These are phyloP conservation scores for Drosophila bocqueti DNA, from an alignment of 1,140 invertebrate genomes.

Conservation along the genomic window DNA sequence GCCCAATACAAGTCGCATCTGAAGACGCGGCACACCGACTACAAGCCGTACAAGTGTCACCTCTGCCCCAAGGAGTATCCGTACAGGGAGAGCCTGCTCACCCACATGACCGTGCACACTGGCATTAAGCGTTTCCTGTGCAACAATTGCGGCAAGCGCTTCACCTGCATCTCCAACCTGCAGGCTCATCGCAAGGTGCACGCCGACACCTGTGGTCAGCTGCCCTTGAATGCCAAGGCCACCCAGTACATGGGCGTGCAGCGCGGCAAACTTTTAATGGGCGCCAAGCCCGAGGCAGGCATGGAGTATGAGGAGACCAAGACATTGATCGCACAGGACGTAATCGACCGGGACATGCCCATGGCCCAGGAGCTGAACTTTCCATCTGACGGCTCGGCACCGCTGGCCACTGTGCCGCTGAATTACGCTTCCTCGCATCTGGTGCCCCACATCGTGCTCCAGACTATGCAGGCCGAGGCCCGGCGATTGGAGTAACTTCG, in stretches of 20 bases:
- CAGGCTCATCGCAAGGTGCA: constrained; percentile 85
- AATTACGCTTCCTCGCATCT: constrained; percentile 71
- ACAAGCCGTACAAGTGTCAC: constrained; percentile 89
- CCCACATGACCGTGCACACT: constrained; percentile 86
- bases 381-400: constrained; percentile 69
- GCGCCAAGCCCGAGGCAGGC: constrained; percentile 79
- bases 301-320: constrained; percentile 81
- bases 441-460: constrained; percentile 71
- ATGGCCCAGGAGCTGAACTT: constrained; percentile 80
- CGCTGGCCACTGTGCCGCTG: constrained; percentile 66
- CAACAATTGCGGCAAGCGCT: constrained; percentile 85
- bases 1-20: constrained; percentile 90
- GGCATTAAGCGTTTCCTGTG: constrained; percentile 86
- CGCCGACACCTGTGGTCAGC: constrained; percentile 76
- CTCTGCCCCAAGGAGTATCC: constrained; percentile 87
- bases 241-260: constrained; percentile 83
- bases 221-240: constrained; percentile 79
- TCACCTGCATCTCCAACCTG: constrained; percentile 86
- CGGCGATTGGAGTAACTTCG: constrained; percentile 58
- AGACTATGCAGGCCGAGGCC: constrained; percentile 77
- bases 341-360: constrained; percentile 76
- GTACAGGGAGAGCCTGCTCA: constrained; percentile 86
- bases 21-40: constrained; percentile 88
- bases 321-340: constrained; percentile 77
- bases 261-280: constrained; percentile 76